Conservation (phyloP, 2,797 vertebrate genomes). For the Glyptemys insculpta region DNA sequence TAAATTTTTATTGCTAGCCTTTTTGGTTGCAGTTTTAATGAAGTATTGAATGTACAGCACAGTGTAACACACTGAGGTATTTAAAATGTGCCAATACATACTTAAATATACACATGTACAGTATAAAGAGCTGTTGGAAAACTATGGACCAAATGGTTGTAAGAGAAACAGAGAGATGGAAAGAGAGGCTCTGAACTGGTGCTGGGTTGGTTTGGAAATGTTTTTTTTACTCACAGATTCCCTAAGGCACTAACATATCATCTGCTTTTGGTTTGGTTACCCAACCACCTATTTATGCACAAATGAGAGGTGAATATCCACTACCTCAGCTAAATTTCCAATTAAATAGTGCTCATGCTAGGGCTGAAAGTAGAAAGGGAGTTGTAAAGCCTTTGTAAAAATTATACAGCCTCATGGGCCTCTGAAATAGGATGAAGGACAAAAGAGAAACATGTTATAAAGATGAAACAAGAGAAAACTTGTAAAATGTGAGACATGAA, state of each 20-base stretch:
- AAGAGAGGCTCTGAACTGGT: background rate
- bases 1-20: slow-evolving; percentile 23
- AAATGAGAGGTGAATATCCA: background rate
- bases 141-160: background rate
- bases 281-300: background rate
- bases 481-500: background rate
- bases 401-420: background rate
- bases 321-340: background rate
- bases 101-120: slow-evolving; percentile 44
- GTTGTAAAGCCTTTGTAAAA: background rate
- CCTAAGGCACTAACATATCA: background rate
- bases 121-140: slow-evolving; percentile 45
- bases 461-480: slow-evolving; percentile 30
- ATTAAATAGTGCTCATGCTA: background rate
- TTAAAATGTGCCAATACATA: slow-evolving; percentile 21
- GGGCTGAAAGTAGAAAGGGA: background rate
- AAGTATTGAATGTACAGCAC: slow-evolving; percentile 30
- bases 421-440: slow-evolving; percentile 14
- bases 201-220: background rate
- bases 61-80: slow-evolving; percentile 14
- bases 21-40: slow-evolving; percentile 47
- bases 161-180: slow-evolving; percentile 30
- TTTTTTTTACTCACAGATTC: background rate
- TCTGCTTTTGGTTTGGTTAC: background rate
- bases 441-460: slow-evolving; percentile 1